phyloP scores from a whole-genome alignment of 1,140 invertebrate genomes.

The Phocides pigmalion region DNA sequence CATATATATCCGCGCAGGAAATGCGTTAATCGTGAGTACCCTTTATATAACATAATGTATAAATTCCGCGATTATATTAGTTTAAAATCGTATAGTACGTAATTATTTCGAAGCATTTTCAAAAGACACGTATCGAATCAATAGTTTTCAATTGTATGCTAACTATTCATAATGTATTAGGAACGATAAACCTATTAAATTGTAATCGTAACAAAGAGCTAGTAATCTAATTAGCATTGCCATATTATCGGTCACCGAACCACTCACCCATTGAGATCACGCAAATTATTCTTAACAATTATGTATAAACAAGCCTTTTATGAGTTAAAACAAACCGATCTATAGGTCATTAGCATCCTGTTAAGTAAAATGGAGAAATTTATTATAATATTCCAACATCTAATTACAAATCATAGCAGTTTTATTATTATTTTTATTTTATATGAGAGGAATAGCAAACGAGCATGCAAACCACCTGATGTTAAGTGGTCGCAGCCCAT shows the following conservation, averaged over 20 bases:
- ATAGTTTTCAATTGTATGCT: neutral
- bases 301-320: conserved; percentile 15
- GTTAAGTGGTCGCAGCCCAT: too few relatives aligned
- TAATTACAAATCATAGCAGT: too few relatives aligned
- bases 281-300: conserved; percentile 11
- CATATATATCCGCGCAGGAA: too few relatives aligned
- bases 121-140: too few relatives aligned
- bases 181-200: neutral
- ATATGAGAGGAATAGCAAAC: too few relatives aligned
- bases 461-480: too few relatives aligned
- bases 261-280: neutral
- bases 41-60: too few relatives aligned
- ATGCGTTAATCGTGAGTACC: too few relatives aligned
- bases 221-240: neutral
- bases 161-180: neutral
- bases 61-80: too few relatives aligned
- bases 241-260: conserved; percentile 39
- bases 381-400: neutral
- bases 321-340: neutral
- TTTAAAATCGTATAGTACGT: too few relatives aligned
- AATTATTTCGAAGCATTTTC: too few relatives aligned
- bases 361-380: neutral
- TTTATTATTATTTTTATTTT: too few relatives aligned
- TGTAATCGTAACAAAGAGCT: neutral
- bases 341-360: conserved; percentile 12